Conservation (phyloP, 1,140 invertebrate species). For the Bombus impatiens region DNA sequence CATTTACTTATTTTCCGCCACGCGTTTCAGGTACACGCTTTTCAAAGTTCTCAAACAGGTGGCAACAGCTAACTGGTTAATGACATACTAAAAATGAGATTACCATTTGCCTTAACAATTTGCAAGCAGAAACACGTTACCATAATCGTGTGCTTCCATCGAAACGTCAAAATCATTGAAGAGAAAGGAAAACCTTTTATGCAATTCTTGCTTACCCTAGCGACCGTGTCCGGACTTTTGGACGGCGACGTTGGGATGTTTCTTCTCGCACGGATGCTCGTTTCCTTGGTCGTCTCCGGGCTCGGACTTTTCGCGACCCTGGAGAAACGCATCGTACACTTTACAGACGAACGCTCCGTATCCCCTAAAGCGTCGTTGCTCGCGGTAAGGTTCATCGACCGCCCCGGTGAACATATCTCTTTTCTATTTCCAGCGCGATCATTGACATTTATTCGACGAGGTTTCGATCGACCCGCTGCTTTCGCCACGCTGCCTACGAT, state of each 20-base stretch:
- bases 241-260: slow-evolving; percentile 62
- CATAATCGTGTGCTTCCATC: background rate
- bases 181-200: background rate
- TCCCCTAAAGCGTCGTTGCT: background rate
- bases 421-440: slow-evolving; percentile 5
- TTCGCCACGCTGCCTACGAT: slow-evolving; percentile 45
- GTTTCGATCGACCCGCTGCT: background rate
- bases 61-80: no score
- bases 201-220: slow-evolving; percentile 59
- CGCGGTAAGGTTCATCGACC: slow-evolving; percentile 17
- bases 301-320: slow-evolving; percentile 70
- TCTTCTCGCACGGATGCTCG: slow-evolving; percentile 51
- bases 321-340: slow-evolving; percentile 55
- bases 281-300: slow-evolving; percentile 61
- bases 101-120: background rate
- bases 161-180: background rate
- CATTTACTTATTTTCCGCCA: no score
- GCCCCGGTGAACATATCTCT: background rate
- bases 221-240: slow-evolving; percentile 62
- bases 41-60: no score
- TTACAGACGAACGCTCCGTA: slow-evolving; percentile 51
- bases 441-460: background rate
- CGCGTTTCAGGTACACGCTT: no score
- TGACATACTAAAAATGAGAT: background rate
- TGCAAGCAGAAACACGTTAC: background rate